These are phyloP conservation scores for Metellina segmentata DNA, from an alignment of 2,888 invertebrate species.

Conservation along the genomic window DNA sequence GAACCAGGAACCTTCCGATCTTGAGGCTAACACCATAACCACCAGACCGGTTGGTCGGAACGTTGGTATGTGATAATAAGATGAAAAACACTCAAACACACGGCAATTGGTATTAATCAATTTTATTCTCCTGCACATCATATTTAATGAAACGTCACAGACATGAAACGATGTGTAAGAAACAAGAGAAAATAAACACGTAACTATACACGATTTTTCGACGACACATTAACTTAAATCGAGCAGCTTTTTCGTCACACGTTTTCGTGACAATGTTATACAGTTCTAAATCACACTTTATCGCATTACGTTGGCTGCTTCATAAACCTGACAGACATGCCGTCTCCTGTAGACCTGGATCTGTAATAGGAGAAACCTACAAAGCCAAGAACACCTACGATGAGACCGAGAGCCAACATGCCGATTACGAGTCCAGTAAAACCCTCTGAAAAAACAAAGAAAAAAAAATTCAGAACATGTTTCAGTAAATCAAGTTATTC, in stretches of 20 bases:
- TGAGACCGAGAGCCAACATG: constrained; percentile 64
- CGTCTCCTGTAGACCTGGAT: constrained; percentile 27
- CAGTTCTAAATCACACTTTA: not conserved
- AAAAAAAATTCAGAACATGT: not conserved
- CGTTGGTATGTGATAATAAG: too few species aligned
- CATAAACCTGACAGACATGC: constrained; percentile 71
- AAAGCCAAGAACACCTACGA: constrained; percentile 67
- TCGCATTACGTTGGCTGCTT: constrained; percentile 41
- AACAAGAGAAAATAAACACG: constrained; percentile 7
- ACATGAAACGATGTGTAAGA: constrained; percentile 13
- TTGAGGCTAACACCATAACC: too few species aligned
- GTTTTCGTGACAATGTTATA: not conserved
- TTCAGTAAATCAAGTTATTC: too few species aligned
- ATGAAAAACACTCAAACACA: too few species aligned
- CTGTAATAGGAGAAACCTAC: constrained; percentile 61
- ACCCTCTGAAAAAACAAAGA: constrained; percentile 32
- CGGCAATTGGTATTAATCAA: not conserved
- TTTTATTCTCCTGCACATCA: constrained; percentile 18
- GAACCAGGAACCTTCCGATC: too few species aligned
- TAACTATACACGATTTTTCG: not conserved
- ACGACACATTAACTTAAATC: constrained; percentile 34
- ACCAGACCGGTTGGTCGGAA: too few species aligned
- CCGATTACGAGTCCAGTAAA: constrained; percentile 72
- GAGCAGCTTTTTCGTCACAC: not conserved
- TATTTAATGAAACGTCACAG: not conserved